Percentiles rank a stretch among this genome's conserved stretches.
Evolutionary conservation across 2,797 vertebrate species (phyloP).

Genomic region (Eulemur rubriventer): DNA sequence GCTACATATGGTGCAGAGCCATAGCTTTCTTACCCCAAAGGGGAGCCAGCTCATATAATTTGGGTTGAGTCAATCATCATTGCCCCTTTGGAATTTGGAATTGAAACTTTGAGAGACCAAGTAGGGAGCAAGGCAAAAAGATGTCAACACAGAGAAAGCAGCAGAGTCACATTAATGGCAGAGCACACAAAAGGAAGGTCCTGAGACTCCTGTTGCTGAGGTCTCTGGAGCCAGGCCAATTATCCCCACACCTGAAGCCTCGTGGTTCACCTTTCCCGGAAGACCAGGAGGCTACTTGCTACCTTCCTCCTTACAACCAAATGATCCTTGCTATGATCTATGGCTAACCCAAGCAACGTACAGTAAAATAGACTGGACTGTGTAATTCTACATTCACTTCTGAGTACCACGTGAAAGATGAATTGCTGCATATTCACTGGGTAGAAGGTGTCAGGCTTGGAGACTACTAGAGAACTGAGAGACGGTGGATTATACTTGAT

Average conservation of each 20-base stretch:
- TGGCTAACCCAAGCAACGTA: not conserved
- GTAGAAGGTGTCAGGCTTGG: not conserved
- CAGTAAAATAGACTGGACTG: not conserved
- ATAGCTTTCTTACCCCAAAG: not conserved
- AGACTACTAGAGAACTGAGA: not conserved
- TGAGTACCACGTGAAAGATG: not conserved
- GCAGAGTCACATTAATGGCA: not conserved
- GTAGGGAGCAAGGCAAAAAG: not conserved
- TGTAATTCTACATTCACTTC: not conserved
- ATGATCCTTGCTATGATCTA: not conserved
- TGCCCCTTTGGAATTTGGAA: not conserved
- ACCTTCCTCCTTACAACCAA: not conserved
- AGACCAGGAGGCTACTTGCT: not conserved
- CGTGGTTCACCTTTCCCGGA: not conserved
- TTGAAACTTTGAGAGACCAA: not conserved
- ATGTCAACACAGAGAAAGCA: not conserved
- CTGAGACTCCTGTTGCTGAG: too few species aligned
- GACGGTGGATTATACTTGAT: too few species aligned
- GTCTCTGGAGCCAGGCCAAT: not conserved
- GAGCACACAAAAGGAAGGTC: not conserved
- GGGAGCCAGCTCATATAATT: not conserved
- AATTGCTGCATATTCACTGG: fast-evolving
- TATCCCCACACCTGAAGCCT: not conserved
- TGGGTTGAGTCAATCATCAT: not conserved
- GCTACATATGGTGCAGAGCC: fast-evolving